Evolutionary conservation across 2,888 invertebrate genomes (phyloP).

Genomic region (Anthrax anthrax): DNA sequence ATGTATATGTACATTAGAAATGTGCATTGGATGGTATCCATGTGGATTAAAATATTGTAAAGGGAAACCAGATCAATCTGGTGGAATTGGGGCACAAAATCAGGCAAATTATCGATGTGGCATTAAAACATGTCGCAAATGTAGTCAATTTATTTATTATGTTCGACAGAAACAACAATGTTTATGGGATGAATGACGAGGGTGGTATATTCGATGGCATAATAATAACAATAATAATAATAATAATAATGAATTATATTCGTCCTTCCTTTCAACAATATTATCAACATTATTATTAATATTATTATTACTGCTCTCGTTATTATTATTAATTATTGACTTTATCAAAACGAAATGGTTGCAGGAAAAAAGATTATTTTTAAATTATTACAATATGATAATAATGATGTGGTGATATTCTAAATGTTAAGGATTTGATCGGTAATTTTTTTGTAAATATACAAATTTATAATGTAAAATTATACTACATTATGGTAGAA

Average conservation of each 20-base stretch:
- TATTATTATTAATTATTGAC: no score
- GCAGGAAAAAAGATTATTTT: not conserved
- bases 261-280: not conserved
- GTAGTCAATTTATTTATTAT: slow-evolving; percentile 76
- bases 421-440: not conserved
- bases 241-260: not conserved
- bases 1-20: slow-evolving; percentile 73
- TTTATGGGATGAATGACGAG: slow-evolving; percentile 62
- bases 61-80: slow-evolving; percentile 45
- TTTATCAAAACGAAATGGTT: no score
- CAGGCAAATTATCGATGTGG: slow-evolving; percentile 73
- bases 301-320: not conserved
- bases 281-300: not conserved
- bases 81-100: slow-evolving; percentile 37
- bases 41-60: slow-evolving; percentile 92
- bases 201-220: slow-evolving; percentile 21
- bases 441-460: not conserved
- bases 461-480: no score
- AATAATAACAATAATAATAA: not conserved
- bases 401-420: not conserved
- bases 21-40: slow-evolving; percentile 91
- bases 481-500: no score
- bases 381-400: not conserved
- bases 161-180: slow-evolving; percentile 71
- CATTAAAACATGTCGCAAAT: slow-evolving; percentile 87